phyloP scores from a whole-genome alignment of 2,797 vertebrate genomes.

The Falco biarmicus region DNA sequence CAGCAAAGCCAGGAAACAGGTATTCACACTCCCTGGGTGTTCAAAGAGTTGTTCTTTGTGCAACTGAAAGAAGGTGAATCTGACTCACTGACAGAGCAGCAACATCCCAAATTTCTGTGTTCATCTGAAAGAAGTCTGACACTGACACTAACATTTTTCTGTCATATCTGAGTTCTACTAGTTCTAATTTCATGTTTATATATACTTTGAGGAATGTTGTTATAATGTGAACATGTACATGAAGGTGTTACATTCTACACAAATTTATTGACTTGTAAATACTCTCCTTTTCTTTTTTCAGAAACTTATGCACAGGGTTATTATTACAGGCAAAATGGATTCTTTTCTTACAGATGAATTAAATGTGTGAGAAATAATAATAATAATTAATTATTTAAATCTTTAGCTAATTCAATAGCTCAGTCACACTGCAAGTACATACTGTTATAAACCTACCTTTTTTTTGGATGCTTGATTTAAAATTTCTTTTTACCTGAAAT shows the following conservation, averaged over 20 bases:
- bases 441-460: background rate
- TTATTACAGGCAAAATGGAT: background rate
- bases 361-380: background rate
- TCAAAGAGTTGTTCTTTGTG: background rate
- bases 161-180: background rate
- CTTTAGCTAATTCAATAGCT: background rate
- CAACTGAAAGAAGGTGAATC: background rate
- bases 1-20: background rate
- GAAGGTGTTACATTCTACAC: background rate
- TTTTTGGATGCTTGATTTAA: background rate
- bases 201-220: background rate
- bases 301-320: background rate
- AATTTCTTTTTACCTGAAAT: background rate
- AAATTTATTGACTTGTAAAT: background rate
- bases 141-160: background rate
- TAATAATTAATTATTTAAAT: background rate
- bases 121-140: background rate
- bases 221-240: background rate
- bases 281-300: background rate
- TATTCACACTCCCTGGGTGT: background rate
- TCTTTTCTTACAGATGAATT: background rate
- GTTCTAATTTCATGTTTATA: background rate
- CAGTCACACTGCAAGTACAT: background rate
- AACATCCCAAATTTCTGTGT: background rate
- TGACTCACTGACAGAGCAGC: background rate